phyloP scores from a whole-genome alignment of 2,888 invertebrate species.

The Agrotis clavis region DNA sequence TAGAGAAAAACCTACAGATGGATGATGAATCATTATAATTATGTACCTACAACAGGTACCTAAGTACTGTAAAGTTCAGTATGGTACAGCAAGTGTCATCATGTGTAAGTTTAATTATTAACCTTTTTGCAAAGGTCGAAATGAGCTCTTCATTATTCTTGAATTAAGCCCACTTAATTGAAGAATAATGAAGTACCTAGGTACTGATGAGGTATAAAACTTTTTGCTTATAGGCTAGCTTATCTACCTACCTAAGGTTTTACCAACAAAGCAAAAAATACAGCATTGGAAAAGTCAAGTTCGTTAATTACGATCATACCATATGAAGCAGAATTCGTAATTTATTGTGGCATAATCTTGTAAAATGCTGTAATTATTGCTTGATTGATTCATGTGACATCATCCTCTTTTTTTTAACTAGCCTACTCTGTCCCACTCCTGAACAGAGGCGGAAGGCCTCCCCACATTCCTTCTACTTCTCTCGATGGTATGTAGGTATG shows the following conservation, averaged over 20 bases:
- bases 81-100: conserved; percentile 49
- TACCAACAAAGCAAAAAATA: conserved; percentile 35
- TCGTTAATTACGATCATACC: conserved; percentile 13
- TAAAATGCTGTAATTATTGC: background rate
- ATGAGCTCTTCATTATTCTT: no score
- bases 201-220: conserved; percentile 28
- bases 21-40: conserved; percentile 22
- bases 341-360: background rate
- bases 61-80: conserved; percentile 48
- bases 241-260: conserved; percentile 30
- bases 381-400: background rate
- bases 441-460: no score
- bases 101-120: conserved; percentile 55
- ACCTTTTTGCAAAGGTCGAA: conserved; percentile 59
- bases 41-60: conserved; percentile 13
- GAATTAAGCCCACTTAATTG: no score
- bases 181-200: conserved; percentile 57
- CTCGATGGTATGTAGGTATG: no score
- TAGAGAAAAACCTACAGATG: conserved; percentile 15
- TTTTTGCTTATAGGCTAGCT: conserved; percentile 53
- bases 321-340: background rate
- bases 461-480: no score
- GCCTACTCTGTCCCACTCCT: no score
- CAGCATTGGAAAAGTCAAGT: conserved; percentile 25
- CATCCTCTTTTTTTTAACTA: background rate